Evolutionary conservation across 2,888 invertebrate species (phyloP), one percentile per base, ranked within the genome.

Genomic region (Trachelus troglodyta): DNA sequence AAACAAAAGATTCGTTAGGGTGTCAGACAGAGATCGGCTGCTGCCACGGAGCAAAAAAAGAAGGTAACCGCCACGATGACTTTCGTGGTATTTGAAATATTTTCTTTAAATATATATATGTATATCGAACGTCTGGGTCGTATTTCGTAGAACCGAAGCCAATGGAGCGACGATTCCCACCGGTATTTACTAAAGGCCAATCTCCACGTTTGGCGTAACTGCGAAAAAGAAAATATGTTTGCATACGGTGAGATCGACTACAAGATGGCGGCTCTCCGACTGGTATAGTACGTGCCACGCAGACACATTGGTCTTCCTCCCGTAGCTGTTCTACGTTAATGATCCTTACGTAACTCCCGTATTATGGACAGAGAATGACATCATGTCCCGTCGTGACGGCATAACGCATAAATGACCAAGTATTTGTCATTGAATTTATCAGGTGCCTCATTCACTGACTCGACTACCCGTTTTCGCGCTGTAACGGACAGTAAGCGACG

Each of bases 1-100:
- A 56, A 56, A 56, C 56, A 56, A 15, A 56, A 9, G 56, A 56
- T 56, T 56, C 56, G 56, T 56, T 15, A 56, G 56, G 56, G 23
- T 23, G 56, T 56, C 56, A 56, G 34, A 71, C 71, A 4, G 30
- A 71, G 30, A 71, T 30, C 71, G 56, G 23, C 56, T 56, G 23
- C 23, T 79, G 83, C 83, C 82, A 80, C 79, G 78, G 78, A 73
- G 79, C 80, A 34, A 71, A 74, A 79, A 77, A 82, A 79, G 1
- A 0, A 12, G 79, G 71, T 77, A 78, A 77, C 79, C 83, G 76
- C 30, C 30, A 31, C 12, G 71, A 15, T 71, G 71, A 30, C 76
- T 71, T 56, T 56, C 9, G 23, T 23, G 56, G 56, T 56, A 56
- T 56, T 56, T 23, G 9, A 56, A 56, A 23, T 56, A 56, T 56